These are phyloP conservation scores for Holothuria leucospilota DNA, from an alignment of 53 echinoderm and acorn worm genomes.

Conservation along the genomic window DNA sequence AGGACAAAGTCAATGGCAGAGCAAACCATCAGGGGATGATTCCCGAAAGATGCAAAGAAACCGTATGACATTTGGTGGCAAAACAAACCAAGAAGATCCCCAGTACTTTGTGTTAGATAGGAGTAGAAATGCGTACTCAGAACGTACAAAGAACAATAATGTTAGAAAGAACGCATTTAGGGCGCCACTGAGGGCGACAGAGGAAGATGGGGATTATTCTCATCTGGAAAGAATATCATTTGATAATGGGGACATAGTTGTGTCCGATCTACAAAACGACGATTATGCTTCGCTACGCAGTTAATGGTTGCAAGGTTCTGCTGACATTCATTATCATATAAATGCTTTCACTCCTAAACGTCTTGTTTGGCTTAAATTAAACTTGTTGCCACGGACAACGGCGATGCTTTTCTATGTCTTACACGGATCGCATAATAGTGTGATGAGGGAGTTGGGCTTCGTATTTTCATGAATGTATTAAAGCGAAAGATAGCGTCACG, in stretches of 20 bases:
- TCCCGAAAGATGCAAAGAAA: not conserved
- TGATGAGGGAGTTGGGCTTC: too few relatives aligned
- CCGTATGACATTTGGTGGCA: constrained; percentile 24
- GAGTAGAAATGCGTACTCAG: constrained; percentile 33
- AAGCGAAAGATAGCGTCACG: too few relatives aligned
- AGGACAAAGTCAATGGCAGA: not conserved
- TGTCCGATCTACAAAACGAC: constrained; percentile 33
- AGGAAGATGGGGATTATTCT: constrained; percentile 43
- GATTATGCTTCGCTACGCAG: constrained; percentile 20
- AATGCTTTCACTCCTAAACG: too few relatives aligned
- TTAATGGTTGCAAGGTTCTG: not conserved
- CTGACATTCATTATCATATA: too few relatives aligned
- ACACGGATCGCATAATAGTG: too few relatives aligned
- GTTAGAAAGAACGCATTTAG: not conserved
- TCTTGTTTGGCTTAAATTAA: too few relatives aligned
- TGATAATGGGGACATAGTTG: constrained; percentile 31
- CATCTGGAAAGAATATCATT: constrained; percentile 39
- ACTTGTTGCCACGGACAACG: too few relatives aligned
- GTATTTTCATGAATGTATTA: too few relatives aligned
- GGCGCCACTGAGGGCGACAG: not conserved
- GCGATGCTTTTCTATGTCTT: too few relatives aligned
- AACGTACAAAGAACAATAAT: constrained; percentile 16
- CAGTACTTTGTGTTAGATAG: constrained; percentile 44
- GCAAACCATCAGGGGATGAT: not conserved
- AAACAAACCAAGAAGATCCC: constrained; percentile 21